Conservation (phyloP, 2,797 vertebrate species). For the Pyrocephalus nanus region DNA sequence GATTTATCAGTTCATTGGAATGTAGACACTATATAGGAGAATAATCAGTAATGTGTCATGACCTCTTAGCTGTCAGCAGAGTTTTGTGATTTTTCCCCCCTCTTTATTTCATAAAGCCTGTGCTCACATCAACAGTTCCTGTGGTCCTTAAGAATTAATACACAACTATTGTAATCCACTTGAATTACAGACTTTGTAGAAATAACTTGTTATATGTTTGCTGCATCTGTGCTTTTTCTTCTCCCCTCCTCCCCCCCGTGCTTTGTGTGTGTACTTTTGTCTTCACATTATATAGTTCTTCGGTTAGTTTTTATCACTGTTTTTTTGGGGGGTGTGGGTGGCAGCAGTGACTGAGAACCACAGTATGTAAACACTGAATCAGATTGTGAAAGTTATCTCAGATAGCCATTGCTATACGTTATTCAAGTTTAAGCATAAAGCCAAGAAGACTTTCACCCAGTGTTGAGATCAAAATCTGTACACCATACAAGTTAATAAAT, state of each 20-base stretch:
- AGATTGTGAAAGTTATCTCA: neutral
- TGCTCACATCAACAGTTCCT: neutral
- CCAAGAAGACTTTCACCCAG: constrained; percentile 5
- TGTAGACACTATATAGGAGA: neutral
- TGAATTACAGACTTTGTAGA: neutral
- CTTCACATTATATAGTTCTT: neutral
- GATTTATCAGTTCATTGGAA: neutral
- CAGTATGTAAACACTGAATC: rapidly evolving
- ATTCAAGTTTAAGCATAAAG: neutral
- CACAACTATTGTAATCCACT: neutral
- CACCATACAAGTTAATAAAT: neutral
- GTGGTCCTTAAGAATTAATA: neutral
- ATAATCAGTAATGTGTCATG: neutral
- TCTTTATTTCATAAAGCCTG: neutral
- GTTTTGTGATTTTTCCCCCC: rapidly evolving
- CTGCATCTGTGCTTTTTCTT: neutral
- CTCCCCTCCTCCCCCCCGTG: rapidly evolving
- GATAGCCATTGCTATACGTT: neutral
- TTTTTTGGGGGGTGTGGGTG: neutral
- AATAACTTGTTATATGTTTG: neutral
- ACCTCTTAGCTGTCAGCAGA: neutral
- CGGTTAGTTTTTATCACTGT: neutral
- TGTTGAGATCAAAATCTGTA: neutral
- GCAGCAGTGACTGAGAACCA: neutral
- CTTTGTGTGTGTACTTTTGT: neutral